Evolutionary conservation across 1,140 invertebrate species (phyloP).

Genomic region (Drosophila arawakana): DNA sequence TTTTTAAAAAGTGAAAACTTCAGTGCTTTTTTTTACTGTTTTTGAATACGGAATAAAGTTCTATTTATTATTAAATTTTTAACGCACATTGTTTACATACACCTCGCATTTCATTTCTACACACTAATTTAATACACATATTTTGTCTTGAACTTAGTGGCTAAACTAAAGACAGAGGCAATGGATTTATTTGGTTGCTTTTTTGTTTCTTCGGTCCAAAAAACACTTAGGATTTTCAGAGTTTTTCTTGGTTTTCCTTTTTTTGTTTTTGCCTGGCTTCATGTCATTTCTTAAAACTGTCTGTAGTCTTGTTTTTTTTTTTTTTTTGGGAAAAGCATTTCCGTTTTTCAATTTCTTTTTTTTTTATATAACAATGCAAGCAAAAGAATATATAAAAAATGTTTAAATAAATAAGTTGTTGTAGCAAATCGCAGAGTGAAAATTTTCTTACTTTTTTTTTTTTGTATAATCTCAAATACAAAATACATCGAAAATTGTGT

Average conservation of each 20-base stretch:
- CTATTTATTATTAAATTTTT: slow-evolving; percentile 77
- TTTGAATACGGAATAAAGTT: slow-evolving; percentile 74
- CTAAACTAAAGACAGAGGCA: slow-evolving; percentile 79
- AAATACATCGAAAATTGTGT: slow-evolving; percentile 76
- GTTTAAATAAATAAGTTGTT: slow-evolving; percentile 63
- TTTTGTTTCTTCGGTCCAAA: slow-evolving; percentile 32
- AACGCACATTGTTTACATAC: slow-evolving; percentile 77
- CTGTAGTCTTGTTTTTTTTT: slow-evolving; percentile 47
- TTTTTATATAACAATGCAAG: slow-evolving; percentile 47
- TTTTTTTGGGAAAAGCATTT: too few species aligned
- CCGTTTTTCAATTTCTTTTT: not conserved
- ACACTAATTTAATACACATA: slow-evolving; percentile 79
- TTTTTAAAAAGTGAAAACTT: not conserved
- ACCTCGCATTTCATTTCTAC: slow-evolving; percentile 62
- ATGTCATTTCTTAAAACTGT: slow-evolving; percentile 22
- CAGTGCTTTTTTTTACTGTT: not conserved
- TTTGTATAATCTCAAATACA: slow-evolving; percentile 76
- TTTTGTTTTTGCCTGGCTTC: slow-evolving; percentile 9
- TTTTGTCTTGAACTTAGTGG: slow-evolving; percentile 77
- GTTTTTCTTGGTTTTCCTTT: not conserved
- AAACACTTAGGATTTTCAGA: slow-evolving; percentile 29
- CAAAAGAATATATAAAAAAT: slow-evolving; percentile 62
- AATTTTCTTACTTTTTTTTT: slow-evolving; percentile 10
- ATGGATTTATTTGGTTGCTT: slow-evolving; percentile 57
- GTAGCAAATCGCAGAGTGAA: slow-evolving; percentile 59